Base-by-base conservation (phyloP, 2,888 invertebrate species). In the Leptura quadrifasciata region DNA sequence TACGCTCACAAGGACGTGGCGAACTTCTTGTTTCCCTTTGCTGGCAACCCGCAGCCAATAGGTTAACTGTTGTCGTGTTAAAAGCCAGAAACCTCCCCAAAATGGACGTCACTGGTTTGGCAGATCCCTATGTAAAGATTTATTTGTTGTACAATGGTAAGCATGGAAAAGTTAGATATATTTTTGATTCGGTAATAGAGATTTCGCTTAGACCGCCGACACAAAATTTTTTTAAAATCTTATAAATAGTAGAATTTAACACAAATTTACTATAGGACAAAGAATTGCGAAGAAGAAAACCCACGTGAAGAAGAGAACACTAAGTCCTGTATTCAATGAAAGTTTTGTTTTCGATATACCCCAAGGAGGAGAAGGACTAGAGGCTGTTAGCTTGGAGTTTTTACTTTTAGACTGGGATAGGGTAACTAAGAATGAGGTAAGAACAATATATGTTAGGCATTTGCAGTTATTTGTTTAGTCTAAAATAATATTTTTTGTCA, bases 211-310 rank as follows among this genome's bases (percentile, higher is more conserved):
- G n/a, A n/a, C n/a, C n/a, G n/a, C n/a, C n/a, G n/a, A n/a, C n/a
- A n/a, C n/a, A n/a, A n/a, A n/a, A n/a, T n/a, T n/a, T n/a, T n/a
- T n/a, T n/a, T n/a, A n/a, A n/a, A n/a, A n/a, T n/a, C n/a, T n/a
- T n/a, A n/a, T n/a, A n/a, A n/a, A n/a, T n/a, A n/a, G n/a, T n/a
- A n/a, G n/a, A n/a, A n/a, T n/a, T n/a, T n/a, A n/a, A n/a, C n/a
- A 39, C 39, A 39, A 12, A 2, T 39, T 39, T 31, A 31, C 6
- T 72, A 1, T 17, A 79, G 97, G 97, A n/a, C 98, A 98, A 88
- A 94, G 98, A 80, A 96, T 99, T 85, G 97, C 98, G 65, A 99
- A 99, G 92, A 98, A 98, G 93, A 98, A 99, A 92, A 99, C 99
- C 0, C 98, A 98, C 89, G 98, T 99, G 65, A 98, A 98, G 93